Evolutionary conservation across 2,113 vertebrate genomes (phyloP).

Genomic region (Amphiprion ocellaris): DNA sequence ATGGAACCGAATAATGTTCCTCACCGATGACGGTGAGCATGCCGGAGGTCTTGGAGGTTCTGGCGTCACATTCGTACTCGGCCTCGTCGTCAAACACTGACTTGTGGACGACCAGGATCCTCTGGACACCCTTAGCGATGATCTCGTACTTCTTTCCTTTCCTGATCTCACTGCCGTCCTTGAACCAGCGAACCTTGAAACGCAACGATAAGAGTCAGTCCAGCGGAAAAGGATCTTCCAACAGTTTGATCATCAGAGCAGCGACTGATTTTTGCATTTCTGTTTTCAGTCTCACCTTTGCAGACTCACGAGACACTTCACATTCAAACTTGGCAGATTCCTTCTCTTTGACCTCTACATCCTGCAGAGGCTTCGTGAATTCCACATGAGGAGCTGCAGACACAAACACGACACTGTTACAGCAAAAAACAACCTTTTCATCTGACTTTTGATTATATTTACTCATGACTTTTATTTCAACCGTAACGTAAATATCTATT

Average conservation of each 20-base stretch:
- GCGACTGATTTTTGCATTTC: neutral
- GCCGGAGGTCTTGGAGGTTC: constrained; percentile 91
- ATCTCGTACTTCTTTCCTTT: constrained; percentile 99
- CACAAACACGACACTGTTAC: neutral
- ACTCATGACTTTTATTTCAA: too few species aligned
- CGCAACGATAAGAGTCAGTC: neutral
- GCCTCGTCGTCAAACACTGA: constrained; percentile 95
- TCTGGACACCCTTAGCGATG: constrained; percentile 91
- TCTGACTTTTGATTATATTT: too few species aligned
- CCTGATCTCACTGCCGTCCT: constrained; percentile 94
- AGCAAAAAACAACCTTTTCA: too few species aligned
- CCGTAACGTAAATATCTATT: too few species aligned
- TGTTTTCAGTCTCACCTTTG: constrained; percentile 86
- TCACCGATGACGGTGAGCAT: constrained; percentile 96
- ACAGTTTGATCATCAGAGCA: too few species aligned
- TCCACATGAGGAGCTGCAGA: constrained; percentile 92
- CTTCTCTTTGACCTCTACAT: constrained; percentile 96
- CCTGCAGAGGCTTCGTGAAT: constrained; percentile 92
- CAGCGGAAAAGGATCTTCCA: too few species aligned
- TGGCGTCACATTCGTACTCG: constrained; percentile 97
- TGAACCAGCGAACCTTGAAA: constrained; percentile 91
- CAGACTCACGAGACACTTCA: constrained; percentile 94
- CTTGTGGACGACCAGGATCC: constrained; percentile 92
- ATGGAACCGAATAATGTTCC: constrained; percentile 3
- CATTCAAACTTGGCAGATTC: constrained; percentile 95